Conservation (phyloP, 2,888 invertebrate species). For the Melieria picta region DNA sequence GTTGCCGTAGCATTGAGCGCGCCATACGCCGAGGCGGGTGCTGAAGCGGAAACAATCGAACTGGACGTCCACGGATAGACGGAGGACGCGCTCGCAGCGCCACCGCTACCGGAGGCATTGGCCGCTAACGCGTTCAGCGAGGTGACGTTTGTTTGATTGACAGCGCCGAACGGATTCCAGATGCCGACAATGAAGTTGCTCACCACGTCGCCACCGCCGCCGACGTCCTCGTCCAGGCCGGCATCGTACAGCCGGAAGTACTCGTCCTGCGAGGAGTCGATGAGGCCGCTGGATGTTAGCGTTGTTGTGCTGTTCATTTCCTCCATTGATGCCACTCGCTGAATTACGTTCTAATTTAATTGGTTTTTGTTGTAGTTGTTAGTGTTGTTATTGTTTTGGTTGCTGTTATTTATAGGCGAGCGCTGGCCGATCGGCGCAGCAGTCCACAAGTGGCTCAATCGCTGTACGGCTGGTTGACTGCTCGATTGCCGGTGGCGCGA, state of each 20-base stretch:
- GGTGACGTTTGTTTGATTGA: conserved; percentile 22
- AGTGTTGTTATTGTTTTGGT: not conserved
- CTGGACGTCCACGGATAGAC: conserved; percentile 30
- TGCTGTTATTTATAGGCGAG: conserved; percentile 1
- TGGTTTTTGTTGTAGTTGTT: conserved; percentile 16
- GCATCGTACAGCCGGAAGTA: conserved; percentile 44
- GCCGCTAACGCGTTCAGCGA: conserved; percentile 21
- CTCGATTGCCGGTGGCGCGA: too few species aligned
- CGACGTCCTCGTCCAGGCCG: conserved; percentile 31
- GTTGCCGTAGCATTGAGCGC: conserved; percentile 6
- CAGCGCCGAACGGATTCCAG: conserved; percentile 40
- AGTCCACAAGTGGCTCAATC: too few species aligned
- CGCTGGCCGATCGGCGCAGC: not conserved
- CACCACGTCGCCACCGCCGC: not conserved
- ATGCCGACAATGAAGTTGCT: conserved; percentile 43
- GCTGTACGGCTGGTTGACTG: too few species aligned
- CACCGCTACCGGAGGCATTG: not conserved
- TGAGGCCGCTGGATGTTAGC: conserved; percentile 38
- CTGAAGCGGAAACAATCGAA: conserved; percentile 23
- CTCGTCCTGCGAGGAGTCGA: conserved; percentile 41
- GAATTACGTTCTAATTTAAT: conserved; percentile 15
- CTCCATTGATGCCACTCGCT: conserved; percentile 39
- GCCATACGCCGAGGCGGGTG: conserved; percentile 41
- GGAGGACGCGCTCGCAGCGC: conserved; percentile 2
- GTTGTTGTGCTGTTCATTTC: conserved; percentile 43